Percentiles rank a stretch among this genome's conserved stretches.
Evolutionary conservation across 2,797 vertebrate species (phyloP).

Genomic region (Bradypus variegatus): DNA sequence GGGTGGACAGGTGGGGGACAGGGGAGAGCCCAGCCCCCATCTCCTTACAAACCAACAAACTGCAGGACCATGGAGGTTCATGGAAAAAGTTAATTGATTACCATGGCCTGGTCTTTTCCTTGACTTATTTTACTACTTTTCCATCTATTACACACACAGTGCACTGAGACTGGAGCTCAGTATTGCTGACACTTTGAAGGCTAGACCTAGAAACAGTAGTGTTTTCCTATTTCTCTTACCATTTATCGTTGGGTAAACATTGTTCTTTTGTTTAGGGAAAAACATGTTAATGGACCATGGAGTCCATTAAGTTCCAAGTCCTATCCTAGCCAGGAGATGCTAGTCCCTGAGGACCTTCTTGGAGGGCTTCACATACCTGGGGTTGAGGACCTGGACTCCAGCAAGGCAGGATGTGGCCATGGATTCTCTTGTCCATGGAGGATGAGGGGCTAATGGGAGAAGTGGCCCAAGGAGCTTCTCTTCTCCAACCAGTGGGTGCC

Average conservation of each 20-base stretch:
- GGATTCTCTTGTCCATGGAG: neutral
- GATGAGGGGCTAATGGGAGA: neutral
- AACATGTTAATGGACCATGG: neutral
- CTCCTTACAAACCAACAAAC: neutral
- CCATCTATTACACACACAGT: rapidly evolving
- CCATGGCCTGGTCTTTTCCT: neutral
- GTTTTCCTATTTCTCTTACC: neutral
- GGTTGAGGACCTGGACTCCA: neutral
- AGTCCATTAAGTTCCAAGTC: neutral
- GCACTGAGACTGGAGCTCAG: rapidly evolving
- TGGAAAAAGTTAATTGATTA: neutral
- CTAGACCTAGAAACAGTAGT: neutral
- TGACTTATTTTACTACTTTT: rapidly evolving
- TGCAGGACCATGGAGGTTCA: neutral
- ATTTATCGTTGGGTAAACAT: neutral
- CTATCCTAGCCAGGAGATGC: rapidly evolving
- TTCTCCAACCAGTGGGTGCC: neutral
- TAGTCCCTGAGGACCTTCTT: rapidly evolving
- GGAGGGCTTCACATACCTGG: neutral
- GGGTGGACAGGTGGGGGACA: rapidly evolving
- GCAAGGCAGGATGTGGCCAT: neutral
- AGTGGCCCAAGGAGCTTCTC: neutral
- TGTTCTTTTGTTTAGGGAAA: neutral
- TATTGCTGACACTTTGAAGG: neutral
- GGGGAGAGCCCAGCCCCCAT: neutral